Evolutionary conservation across 2,888 invertebrate genomes (phyloP), one percentile per base, ranked within the genome.

Genomic region (Catotricha subobsoleta): DNA sequence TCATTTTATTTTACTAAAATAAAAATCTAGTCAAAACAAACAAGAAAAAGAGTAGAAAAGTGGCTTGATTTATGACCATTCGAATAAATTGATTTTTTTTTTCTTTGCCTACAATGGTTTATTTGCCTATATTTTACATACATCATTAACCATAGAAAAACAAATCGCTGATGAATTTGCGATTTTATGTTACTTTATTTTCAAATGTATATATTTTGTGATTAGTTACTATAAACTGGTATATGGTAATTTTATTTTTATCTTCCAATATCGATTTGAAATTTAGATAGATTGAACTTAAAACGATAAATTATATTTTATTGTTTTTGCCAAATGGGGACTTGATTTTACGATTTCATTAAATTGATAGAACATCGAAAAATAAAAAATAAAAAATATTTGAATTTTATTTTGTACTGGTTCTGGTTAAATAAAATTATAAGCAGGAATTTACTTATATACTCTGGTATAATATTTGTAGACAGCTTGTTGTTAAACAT

Each of bases 101-200:
- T n/a, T n/a, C n/a, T n/a, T n/a, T n/a, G n/a, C n/a, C n/a, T n/a
- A n/a, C n/a, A n/a, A n/a, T 33, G 6, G 19, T 8, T n/a, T 20
- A 19, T 12, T 33, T 18, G 19, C 33, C 33, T 19, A 18, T 16
- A 30, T 19, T 33, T 33, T 33, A 33, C 20, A 34, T 34, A 19
- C 20, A 34, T 34, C 34, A 34, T 34, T 34, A 34, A 13, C 10
- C 33, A 19, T 33, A 19, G 33, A 33, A 33, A 19, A 20, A 34
- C 21, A 34, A 34, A 34, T 34, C 34, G 21, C 21, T 13, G 34
- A 34, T 34, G 34, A 34, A 33, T 33, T 34, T 34, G 34, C 21
- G n/a, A 34, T 34, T 34, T 20, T 20, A 34, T 3, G 20, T 5
- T 13, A 21, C n/a, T 34, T 34, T 21, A 21, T 34, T 21, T 34